Evolutionary conservation across 2,888 invertebrate species (phyloP).

Genomic region (Archips xylosteana): DNA sequence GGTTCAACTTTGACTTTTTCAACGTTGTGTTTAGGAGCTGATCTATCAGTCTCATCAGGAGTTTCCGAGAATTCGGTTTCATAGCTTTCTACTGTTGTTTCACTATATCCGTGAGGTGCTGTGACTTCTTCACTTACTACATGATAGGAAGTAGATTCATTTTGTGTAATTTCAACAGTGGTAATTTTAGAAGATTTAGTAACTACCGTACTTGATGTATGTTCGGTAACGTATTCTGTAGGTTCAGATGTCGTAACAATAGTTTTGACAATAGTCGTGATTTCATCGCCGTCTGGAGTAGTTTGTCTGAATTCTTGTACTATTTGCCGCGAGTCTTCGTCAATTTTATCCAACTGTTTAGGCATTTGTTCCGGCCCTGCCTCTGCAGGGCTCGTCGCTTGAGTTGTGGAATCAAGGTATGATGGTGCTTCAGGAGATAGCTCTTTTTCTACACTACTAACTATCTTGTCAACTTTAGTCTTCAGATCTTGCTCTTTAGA

Average conservation of each 20-base stretch:
- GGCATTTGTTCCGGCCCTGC: background rate
- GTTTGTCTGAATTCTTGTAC: conserved; percentile 55
- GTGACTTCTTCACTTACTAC: conserved; percentile 59
- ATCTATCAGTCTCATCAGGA: conserved; percentile 59
- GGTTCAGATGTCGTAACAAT: conserved; percentile 62
- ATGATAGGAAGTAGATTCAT: conserved; percentile 66
- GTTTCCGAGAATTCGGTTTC: conserved; percentile 52
- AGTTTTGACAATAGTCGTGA: conserved; percentile 62
- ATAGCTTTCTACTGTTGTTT: conserved; percentile 53
- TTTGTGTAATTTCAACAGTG: conserved; percentile 68
- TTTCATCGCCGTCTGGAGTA: conserved; percentile 44
- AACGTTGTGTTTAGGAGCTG: conserved; percentile 25
- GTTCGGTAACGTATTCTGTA: conserved; percentile 62
- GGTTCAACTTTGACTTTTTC: conserved; percentile 28
- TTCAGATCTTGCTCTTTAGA: conserved; percentile 18
- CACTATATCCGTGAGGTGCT: conserved; percentile 49
- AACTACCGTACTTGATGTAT: conserved; percentile 62
- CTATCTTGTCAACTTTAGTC: conserved; percentile 1
- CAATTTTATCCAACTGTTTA: conserved; percentile 32
- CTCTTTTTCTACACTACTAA: background rate
- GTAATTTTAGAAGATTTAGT: conserved; percentile 69
- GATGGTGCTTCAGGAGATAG: background rate
- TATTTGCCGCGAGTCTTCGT: conserved; percentile 52
- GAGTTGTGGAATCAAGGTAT: conserved; percentile 1
- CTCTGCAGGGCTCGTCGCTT: conserved; percentile 6